Conservation (phyloP, 2,113 vertebrate species). For the Copsychus sechellarum region DNA sequence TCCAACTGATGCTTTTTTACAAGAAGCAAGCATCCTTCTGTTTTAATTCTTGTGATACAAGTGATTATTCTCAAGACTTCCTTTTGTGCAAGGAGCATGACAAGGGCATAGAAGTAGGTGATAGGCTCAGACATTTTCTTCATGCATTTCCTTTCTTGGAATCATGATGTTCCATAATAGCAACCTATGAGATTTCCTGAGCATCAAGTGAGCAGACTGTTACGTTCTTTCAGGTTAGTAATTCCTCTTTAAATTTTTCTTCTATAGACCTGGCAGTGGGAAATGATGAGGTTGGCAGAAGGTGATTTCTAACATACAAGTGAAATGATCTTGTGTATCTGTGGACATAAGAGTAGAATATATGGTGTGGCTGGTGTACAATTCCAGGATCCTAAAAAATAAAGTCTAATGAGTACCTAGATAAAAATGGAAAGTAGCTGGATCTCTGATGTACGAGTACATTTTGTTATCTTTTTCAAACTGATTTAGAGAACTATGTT, state of each 20-base stretch:
- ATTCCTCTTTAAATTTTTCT: not conserved
- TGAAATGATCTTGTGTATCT: not conserved
- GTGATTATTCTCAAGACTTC: not conserved
- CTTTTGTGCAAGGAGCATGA: not conserved
- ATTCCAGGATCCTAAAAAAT: not conserved
- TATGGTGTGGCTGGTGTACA: not conserved
- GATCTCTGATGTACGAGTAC: not conserved
- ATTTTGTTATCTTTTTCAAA: not conserved
- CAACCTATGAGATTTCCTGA: not conserved
- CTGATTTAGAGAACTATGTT: not conserved
- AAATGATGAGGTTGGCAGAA: not conserved
- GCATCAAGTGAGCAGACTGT: not conserved
- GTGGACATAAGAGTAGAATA: not conserved
- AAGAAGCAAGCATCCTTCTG: not conserved
- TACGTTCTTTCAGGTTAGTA: not conserved
- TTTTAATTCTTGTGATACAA: not conserved
- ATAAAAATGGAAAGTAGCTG: not conserved
- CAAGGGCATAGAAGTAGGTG: not conserved
- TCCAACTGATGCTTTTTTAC: not conserved
- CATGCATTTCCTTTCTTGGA: not conserved
- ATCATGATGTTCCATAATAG: not conserved
- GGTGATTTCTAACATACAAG: not conserved
- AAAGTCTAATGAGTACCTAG: not conserved
- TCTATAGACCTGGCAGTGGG: not conserved
- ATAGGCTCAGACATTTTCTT: not conserved